These are phyloP conservation scores for Diorhabda elongata DNA, from an alignment of 1,140 invertebrate species.

Conservation along the genomic window DNA sequence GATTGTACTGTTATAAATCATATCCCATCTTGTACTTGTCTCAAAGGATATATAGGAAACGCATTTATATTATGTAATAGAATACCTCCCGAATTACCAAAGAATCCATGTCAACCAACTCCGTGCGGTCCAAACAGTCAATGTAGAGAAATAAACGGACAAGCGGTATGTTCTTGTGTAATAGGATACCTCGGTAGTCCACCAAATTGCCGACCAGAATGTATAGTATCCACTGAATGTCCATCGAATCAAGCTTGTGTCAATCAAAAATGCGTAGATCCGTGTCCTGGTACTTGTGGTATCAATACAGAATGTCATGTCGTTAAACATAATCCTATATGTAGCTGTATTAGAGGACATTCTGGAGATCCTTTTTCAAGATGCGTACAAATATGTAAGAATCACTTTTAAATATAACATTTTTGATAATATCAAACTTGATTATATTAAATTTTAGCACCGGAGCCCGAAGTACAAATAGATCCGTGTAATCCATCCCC, in stretches of 20 bases:
- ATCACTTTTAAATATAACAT: neutral
- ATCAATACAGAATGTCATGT: conserved; percentile 69
- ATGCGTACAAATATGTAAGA: conserved; percentile 47
- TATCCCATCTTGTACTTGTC: conserved; percentile 64
- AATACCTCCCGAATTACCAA: conserved; percentile 40
- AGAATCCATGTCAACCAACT: conserved; percentile 56
- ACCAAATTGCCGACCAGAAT: conserved; percentile 72
- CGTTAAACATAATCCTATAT: conserved; percentile 60
- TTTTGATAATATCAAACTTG: neutral
- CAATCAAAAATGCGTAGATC: conserved; percentile 70
- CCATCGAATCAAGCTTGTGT: conserved; percentile 67
- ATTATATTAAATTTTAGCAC: conserved; percentile 35
- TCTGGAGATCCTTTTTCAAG: conserved; percentile 56
- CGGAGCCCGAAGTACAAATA: conserved; percentile 47
- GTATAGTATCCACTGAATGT: conserved; percentile 77
- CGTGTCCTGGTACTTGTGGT: conserved; percentile 72
- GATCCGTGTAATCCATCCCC: conserved; percentile 65
- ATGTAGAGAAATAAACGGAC: conserved; percentile 52
- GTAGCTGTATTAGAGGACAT: conserved; percentile 50
- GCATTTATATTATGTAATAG: conserved; percentile 66
- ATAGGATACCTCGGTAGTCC: conserved; percentile 63
- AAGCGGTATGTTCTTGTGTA: conserved; percentile 58
- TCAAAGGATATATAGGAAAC: conserved; percentile 68
- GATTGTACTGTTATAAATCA: conserved; percentile 68
- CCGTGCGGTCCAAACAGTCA: conserved; percentile 63